phyloP scores from a whole-genome alignment of 2,797 vertebrate species.

The Harpagifer antarcticus region DNA sequence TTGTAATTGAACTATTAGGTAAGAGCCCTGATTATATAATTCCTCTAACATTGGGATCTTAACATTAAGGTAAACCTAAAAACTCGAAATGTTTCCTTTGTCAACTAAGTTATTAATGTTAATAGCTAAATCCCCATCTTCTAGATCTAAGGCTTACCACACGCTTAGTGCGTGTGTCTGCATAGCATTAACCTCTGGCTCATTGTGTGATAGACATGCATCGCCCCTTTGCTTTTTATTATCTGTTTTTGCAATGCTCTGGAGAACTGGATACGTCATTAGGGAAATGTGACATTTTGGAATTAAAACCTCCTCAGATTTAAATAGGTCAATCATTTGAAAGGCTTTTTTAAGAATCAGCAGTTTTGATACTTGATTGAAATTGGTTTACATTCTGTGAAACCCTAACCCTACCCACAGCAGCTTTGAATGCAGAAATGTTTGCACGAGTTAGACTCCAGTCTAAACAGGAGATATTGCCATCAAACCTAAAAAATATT shows the following conservation, averaged over 20 bases:
- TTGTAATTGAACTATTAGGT: neutral
- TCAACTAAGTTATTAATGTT: constrained; percentile 15
- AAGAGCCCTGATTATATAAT: neutral
- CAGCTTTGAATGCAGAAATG: constrained; percentile 30
- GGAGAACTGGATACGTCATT: too few relatives aligned
- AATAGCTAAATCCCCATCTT: neutral
- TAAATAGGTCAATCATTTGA: neutral
- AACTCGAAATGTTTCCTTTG: neutral
- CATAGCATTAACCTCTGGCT: too few relatives aligned
- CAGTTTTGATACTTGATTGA: neutral
- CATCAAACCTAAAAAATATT: constrained; percentile 38
- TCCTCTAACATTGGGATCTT: neutral
- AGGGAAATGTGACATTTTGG: neutral
- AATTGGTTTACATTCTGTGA: neutral
- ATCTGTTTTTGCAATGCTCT: too few relatives aligned
- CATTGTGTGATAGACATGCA: too few relatives aligned
- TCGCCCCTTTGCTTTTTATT: too few relatives aligned
- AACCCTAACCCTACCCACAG: neutral
- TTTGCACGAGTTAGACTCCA: constrained; percentile 54
- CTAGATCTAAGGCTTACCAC: neutral
- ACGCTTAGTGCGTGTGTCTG: too few relatives aligned
- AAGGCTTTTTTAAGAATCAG: neutral
- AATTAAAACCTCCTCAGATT: neutral
- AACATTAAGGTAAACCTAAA: too few relatives aligned
- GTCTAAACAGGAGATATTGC: constrained; percentile 40